Percentiles rank a stretch among this genome's conserved stretches.
These are phyloP conservation scores for Artemisiospiza belli DNA, from an alignment of 2,113 vertebrate species.

Conservation along the genomic window DNA sequence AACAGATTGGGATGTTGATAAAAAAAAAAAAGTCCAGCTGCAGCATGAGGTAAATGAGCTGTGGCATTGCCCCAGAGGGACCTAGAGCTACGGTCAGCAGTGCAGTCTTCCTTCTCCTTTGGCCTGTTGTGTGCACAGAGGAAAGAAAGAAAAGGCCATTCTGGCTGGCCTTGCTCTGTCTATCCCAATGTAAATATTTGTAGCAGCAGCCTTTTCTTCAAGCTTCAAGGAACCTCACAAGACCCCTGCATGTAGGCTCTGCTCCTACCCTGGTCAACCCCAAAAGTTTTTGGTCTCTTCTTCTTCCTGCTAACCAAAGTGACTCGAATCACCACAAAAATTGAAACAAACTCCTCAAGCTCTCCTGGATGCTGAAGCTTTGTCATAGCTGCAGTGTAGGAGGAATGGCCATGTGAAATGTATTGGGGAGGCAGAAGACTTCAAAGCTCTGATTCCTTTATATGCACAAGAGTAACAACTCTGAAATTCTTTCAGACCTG, in stretches of 20 bases:
- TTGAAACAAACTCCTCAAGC: neutral
- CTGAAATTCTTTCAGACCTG: neutral
- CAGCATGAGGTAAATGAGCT: constrained; percentile 45
- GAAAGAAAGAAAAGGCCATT: neutral
- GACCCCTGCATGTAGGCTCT: neutral
- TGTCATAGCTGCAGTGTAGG: neutral
- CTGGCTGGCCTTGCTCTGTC: neutral
- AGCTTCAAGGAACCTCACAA: neutral
- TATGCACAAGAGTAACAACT: neutral
- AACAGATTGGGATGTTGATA: neutral
- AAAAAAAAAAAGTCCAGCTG: neutral
- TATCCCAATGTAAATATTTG: neutral
- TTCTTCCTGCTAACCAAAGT: neutral
- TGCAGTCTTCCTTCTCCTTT: neutral
- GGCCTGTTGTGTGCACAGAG: neutral
- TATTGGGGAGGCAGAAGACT: neutral
- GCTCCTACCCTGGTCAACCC: neutral
- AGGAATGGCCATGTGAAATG: accelerated
- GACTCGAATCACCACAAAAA: neutral
- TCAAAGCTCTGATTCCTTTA: neutral
- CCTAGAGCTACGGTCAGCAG: neutral
- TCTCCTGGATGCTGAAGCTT: neutral
- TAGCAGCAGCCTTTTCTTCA: neutral
- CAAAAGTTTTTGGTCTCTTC: neutral
- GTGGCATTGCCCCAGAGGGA: constrained; percentile 28